Evolutionary conservation across 1,140 invertebrate species (phyloP).

Genomic region (Teleogryllus occipitalis): DNA sequence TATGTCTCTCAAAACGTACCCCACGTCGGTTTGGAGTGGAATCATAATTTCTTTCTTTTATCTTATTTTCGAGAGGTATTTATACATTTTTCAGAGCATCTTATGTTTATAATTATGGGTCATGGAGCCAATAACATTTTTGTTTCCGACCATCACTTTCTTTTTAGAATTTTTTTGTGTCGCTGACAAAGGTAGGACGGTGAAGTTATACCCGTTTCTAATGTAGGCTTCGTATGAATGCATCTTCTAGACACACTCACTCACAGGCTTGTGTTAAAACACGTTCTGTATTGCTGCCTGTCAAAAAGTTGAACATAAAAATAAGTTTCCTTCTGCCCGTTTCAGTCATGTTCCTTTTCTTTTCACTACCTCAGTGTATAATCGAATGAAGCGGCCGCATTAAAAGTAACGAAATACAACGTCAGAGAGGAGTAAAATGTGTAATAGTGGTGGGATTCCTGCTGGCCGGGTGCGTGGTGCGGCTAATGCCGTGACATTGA

Average conservation of each 20-base stretch:
- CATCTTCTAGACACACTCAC: background rate
- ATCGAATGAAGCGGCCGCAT: background rate
- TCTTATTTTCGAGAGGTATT: background rate
- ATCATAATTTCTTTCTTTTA: too few relatives aligned
- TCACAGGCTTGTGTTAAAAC: background rate
- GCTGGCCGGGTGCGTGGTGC: too few relatives aligned
- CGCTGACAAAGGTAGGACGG: background rate
- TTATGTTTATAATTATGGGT: background rate
- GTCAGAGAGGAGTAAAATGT: background rate
- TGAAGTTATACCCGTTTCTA: background rate
- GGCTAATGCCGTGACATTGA: too few relatives aligned
- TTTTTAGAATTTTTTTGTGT: background rate
- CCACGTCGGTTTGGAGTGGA: too few relatives aligned
- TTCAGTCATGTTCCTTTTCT: background rate
- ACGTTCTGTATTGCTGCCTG: background rate
- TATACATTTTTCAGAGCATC: background rate
- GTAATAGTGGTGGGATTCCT: too few relatives aligned
- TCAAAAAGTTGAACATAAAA: slow-evolving; percentile 1
- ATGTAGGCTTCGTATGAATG: background rate
- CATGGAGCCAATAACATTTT: background rate
- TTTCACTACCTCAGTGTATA: background rate
- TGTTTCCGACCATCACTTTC: background rate
- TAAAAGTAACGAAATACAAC: background rate
- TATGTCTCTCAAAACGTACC: too few relatives aligned
- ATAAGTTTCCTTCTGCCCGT: background rate